Evolutionary conservation across 2,797 vertebrate genomes (phyloP).

Genomic region (Propithecus perrieri): DNA sequence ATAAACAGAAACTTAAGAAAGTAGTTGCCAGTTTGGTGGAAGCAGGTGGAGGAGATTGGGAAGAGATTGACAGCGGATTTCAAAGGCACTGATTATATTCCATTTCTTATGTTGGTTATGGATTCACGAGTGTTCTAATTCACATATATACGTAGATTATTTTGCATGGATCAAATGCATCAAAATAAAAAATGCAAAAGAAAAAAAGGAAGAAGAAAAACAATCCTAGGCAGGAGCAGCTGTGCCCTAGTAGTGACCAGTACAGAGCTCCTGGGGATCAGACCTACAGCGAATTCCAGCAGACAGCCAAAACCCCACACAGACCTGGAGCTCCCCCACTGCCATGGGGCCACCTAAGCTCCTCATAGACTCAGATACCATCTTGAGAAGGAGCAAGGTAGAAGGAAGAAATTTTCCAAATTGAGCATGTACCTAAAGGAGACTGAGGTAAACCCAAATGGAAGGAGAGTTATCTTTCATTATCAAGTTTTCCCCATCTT

Average conservation of each 20-base stretch:
- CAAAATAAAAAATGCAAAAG: background rate
- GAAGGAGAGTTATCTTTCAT: background rate
- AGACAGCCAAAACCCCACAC: background rate
- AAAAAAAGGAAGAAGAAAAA: background rate
- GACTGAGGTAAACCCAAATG: background rate
- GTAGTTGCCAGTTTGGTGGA: background rate
- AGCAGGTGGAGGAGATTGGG: background rate
- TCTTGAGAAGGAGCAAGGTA: background rate
- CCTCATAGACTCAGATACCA: background rate
- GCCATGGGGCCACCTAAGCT: background rate
- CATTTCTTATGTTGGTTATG: background rate
- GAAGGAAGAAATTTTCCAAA: background rate
- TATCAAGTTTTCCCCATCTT: background rate
- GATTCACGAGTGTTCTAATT: background rate
- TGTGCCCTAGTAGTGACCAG: background rate
- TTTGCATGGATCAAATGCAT: background rate
- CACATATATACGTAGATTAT: background rate
- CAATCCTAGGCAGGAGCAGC: background rate
- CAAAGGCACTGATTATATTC: background rate
- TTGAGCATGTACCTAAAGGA: background rate
- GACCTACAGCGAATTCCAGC: background rate
- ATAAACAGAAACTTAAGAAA: background rate
- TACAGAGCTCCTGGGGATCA: background rate
- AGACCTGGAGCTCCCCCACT: fast-evolving
- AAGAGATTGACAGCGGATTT: background rate